Conservation (phyloP, 1,140 invertebrate species). For the Camponotus vicinus region DNA sequence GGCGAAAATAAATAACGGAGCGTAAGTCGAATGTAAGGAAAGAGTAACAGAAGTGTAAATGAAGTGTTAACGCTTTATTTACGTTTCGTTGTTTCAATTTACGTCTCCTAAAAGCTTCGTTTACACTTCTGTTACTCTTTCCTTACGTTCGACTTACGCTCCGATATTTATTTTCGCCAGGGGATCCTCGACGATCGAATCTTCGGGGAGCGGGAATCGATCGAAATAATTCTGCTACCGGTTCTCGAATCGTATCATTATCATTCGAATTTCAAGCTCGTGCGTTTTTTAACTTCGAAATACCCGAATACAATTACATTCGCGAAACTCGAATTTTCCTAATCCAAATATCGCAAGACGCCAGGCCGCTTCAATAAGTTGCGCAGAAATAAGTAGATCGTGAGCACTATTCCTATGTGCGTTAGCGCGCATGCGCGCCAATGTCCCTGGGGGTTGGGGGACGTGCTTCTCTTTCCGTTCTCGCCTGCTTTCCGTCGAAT, state of each 20-base stretch:
- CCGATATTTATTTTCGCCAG: too few relatives aligned
- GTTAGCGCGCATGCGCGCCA: constrained; percentile 47
- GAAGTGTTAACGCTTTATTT: too few relatives aligned
- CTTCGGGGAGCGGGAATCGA: neutral
- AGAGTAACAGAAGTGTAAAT: too few relatives aligned
- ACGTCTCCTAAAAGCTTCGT: too few relatives aligned
- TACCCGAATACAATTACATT: too few relatives aligned
- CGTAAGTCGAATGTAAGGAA: too few relatives aligned
- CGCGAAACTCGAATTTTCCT: neutral
- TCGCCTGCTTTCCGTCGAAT: constrained; percentile 49
- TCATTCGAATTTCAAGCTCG: neutral
- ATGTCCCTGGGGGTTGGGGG: constrained; percentile 9
- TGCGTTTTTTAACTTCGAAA: neutral
- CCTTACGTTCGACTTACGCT: too few relatives aligned
- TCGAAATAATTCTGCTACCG: neutral
- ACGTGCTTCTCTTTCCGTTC: constrained; percentile 13
- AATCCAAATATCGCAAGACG: neutral
- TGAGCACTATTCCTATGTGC: constrained; percentile 38
- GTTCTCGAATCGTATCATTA: neutral
- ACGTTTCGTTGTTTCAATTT: too few relatives aligned
- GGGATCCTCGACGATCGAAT: neutral
- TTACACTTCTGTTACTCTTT: too few relatives aligned
- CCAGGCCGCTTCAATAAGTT: neutral
- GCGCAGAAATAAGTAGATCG: constrained; percentile 42
- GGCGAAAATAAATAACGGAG: too few relatives aligned